Percentiles rank a stretch among this genome's conserved stretches.
These are phyloP conservation scores for Toxotes jaculatrix DNA, from an alignment of 2,113 vertebrate genomes.

Conservation along the genomic window DNA sequence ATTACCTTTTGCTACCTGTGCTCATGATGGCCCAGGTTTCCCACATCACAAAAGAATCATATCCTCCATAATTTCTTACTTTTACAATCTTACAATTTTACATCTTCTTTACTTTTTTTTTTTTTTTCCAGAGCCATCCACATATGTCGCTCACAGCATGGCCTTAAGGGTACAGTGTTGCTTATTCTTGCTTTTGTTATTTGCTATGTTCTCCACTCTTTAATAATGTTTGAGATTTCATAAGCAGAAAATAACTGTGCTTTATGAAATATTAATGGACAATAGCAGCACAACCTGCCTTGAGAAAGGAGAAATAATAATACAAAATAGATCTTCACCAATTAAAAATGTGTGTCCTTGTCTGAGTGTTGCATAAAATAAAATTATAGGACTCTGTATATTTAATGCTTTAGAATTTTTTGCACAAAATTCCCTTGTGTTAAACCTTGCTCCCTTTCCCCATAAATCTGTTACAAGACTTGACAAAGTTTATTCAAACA, in stretches of 20 bases:
- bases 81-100: neutral
- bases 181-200: conserved; percentile 22
- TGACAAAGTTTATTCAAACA: conserved; percentile 22
- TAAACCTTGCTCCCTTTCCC: neutral
- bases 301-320: conserved; percentile 32
- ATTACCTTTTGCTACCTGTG: neutral
- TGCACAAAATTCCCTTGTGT: neutral
- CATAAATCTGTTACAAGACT: neutral
- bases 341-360: conserved; percentile 29
- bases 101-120: neutral
- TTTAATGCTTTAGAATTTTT: neutral
- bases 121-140: neutral
- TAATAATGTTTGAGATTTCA: conserved; percentile 85
- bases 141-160: neutral
- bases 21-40: neutral
- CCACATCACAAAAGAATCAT: neutral
- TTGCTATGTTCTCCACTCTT: conserved; percentile 85
- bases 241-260: conserved; percentile 75
- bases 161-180: conserved; percentile 8
- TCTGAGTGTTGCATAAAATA: neutral
- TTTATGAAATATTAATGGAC: conserved; percentile 87
- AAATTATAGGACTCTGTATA: neutral
- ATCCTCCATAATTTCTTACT: neutral
- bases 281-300: conserved; percentile 52
- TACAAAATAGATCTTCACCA: conserved; percentile 23